Base-by-base conservation (phyloP, 2,797 vertebrate species). In the Enteromius paludinosus region DNA sequence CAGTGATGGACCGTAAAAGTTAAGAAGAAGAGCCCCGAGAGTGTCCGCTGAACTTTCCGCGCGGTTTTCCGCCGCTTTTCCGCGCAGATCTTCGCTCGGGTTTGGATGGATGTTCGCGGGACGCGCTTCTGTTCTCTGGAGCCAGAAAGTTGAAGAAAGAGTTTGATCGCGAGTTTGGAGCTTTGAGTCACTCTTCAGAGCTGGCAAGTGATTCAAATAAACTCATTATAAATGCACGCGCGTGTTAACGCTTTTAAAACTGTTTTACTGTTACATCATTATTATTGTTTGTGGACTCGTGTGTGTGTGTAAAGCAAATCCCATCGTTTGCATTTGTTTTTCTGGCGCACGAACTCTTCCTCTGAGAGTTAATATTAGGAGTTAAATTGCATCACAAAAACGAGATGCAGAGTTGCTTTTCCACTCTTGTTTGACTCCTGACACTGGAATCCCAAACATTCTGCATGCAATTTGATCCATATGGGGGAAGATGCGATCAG, bases 401-500 rank as follows among this genome's bases (percentile, higher is more conserved):
- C 28, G 70, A 18, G 14, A 41, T 41, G 38, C 38, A 41, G 38
- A 41, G 35, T n/a, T 33, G 64, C 23, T 68, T 65, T 86, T 75
- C n/a, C 33, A 38, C 71, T 82, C 62, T 56, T 41, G 62, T 84
- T 90, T 93, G 92, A 91, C 94, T 93, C 93, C 95, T 94, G 93
- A 92, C 88, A 88, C 90, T 93, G 96, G 96, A 96, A 97, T 97
- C 93, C 92, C 92, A 96, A 96, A 95, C 94, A 96, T 97, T 89
- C 92, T 88, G 87, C 89, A 43, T 89, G 96, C 94, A 97, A 96
- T 94, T 95, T 95, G 95, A 96, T 95, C 94, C 94, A 91, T 92
- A 91, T 93, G 94, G 90, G 94, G 93, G 93, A 93, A 91, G 94
- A 93, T 95, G 90, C 91, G 94, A 92, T 92, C 84, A 90, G 91